Evolutionary conservation across 2,113 vertebrate species (phyloP).

Genomic region (Halcyon senegalensis): DNA sequence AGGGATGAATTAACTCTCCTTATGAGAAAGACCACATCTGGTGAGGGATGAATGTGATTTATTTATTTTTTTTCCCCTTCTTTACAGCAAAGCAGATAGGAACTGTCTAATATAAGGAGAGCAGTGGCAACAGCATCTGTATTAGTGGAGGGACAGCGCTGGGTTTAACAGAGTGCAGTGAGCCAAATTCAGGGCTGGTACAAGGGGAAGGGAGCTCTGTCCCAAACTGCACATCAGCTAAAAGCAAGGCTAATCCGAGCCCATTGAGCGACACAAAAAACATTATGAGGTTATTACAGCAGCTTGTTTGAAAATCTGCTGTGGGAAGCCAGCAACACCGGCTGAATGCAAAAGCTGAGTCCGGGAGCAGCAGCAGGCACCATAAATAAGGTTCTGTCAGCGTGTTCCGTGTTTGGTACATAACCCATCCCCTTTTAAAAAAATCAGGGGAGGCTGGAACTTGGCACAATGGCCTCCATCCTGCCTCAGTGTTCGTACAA

Average conservation of each 20-base stretch:
- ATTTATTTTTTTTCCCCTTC: not conserved
- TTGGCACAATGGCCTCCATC: not conserved
- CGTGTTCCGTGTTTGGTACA: not conserved
- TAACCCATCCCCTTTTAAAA: not conserved
- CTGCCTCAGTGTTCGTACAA: not conserved
- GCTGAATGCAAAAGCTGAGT: not conserved
- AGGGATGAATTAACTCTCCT: not conserved
- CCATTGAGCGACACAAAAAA: not conserved
- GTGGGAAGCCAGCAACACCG: not conserved
- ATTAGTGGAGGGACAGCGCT: fast-evolving
- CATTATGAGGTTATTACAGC: not conserved
- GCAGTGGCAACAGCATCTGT: not conserved
- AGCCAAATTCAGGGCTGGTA: not conserved
- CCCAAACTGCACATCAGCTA: not conserved
- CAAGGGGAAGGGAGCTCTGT: not conserved
- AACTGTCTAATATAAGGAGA: not conserved
- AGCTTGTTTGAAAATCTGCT: not conserved
- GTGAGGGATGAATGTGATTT: fast-evolving
- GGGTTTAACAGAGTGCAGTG: not conserved
- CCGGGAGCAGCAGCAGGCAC: not conserved
- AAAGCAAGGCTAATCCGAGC: not conserved
- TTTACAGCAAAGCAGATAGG: not conserved
- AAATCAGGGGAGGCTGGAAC: not conserved
- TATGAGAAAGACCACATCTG: not conserved
- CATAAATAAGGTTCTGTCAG: not conserved